Conservation (phyloP, 2,888 invertebrate species). For the Lasioglossum villosulum region DNA sequence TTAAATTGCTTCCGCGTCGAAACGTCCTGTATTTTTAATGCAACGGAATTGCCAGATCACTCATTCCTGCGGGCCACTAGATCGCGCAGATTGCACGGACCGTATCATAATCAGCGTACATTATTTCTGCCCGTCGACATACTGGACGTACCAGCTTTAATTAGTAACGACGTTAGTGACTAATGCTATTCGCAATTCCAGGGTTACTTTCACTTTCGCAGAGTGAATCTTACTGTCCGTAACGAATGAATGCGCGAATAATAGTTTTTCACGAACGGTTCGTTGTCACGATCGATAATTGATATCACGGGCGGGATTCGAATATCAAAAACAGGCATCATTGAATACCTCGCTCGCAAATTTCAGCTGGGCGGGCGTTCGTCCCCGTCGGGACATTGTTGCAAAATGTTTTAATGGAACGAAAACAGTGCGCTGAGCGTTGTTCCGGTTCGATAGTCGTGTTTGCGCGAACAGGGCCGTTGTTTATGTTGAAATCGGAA, state of each 20-base stretch:
- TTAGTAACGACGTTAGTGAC: background rate
- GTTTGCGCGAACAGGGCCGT: background rate
- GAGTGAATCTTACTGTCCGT: background rate
- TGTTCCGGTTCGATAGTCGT: background rate
- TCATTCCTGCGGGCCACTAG: background rate
- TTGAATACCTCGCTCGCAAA: background rate
- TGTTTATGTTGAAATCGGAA: conserved; percentile 4
- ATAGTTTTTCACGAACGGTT: background rate
- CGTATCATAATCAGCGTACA: background rate
- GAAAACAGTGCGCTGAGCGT: background rate
- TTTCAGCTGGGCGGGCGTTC: too few relatives aligned
- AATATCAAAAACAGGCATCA: background rate
- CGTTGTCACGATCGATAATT: background rate
- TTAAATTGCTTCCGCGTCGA: conserved; percentile 12
- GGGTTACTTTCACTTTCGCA: background rate
- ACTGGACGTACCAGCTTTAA: background rate
- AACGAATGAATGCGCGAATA: too few relatives aligned
- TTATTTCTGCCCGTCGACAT: background rate
- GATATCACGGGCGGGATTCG: background rate
- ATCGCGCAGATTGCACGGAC: background rate
- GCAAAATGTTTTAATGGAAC: conserved; percentile 7
- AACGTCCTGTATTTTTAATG: conserved; percentile 18
- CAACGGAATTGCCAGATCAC: background rate
- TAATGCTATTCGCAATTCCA: background rate
- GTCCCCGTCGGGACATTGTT: background rate